phyloP scores from a whole-genome alignment of 2,888 invertebrate genomes.

The Cenopis cana region DNA sequence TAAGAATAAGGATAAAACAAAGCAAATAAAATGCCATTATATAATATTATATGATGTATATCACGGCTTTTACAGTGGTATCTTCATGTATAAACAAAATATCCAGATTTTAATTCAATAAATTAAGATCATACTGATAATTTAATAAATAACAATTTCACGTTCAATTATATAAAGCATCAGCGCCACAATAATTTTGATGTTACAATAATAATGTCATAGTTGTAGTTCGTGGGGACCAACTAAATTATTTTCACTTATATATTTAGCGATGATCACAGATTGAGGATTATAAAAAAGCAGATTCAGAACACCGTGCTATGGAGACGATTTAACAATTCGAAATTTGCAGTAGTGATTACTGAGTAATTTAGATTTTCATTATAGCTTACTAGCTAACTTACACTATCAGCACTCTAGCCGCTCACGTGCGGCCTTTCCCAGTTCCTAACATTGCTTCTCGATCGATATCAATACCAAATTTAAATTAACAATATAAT shows the following conservation, averaged over 20 bases:
- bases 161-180: slow-evolving; percentile 73
- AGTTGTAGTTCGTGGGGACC: slow-evolving; percentile 69
- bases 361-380: slow-evolving; percentile 83
- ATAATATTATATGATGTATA: slow-evolving; percentile 84
- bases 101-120: slow-evolving; percentile 82
- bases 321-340: slow-evolving; percentile 81
- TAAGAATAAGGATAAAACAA: not conserved
- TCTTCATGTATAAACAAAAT: slow-evolving; percentile 82
- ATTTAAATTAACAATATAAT: slow-evolving; percentile 84
- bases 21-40: slow-evolving; percentile 75
- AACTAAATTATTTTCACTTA: slow-evolving; percentile 81
- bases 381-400: slow-evolving; percentile 82
- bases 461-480: slow-evolving; percentile 82
- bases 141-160: slow-evolving; percentile 83
- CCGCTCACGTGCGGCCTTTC: slow-evolving; percentile 69
- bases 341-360: slow-evolving; percentile 83
- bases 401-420: slow-evolving; percentile 80
- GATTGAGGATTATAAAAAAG: slow-evolving; percentile 84
- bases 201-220: slow-evolving; percentile 61
- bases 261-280: slow-evolving; percentile 83
- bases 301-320: slow-evolving; percentile 84
- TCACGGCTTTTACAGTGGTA: slow-evolving; percentile 85
- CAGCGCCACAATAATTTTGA: slow-evolving; percentile 74
- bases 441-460: slow-evolving; percentile 80
- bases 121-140: slow-evolving; percentile 80